Conservation (phyloP, 2,797 vertebrate species). For the Threskiornis aethiopicus region DNA sequence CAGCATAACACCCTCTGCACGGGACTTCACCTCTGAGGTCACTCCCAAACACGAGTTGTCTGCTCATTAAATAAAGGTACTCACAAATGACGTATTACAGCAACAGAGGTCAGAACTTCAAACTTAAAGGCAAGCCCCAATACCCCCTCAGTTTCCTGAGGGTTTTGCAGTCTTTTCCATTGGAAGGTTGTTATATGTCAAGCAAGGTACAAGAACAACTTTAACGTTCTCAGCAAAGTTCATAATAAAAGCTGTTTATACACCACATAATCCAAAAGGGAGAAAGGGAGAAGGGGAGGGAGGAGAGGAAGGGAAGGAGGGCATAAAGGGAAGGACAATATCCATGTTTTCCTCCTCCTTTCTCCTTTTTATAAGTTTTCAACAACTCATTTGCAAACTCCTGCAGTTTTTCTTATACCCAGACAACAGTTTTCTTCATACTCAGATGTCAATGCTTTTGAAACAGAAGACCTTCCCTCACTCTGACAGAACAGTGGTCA, state of each 20-base stretch:
- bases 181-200: background rate
- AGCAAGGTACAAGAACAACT: background rate
- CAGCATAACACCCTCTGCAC: background rate
- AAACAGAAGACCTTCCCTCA: background rate
- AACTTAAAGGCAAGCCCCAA: background rate
- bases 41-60: background rate
- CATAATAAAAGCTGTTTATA: background rate
- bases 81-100: background rate
- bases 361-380: background rate
- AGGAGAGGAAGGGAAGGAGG: background rate
- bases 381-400: background rate
- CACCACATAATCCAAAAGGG: background rate
- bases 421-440: background rate
- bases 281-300: background rate
- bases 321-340: background rate
- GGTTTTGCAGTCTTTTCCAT: background rate
- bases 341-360: background rate
- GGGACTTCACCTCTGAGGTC: background rate
- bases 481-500: background rate
- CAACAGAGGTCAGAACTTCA: background rate
- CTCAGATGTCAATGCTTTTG: background rate
- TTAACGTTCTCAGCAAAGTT: background rate
- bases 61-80: background rate
- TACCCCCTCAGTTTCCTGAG: background rate
- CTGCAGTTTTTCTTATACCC: background rate